Conservation (phyloP, 2,888 invertebrate species). For the Digitonthophagus gazella region DNA sequence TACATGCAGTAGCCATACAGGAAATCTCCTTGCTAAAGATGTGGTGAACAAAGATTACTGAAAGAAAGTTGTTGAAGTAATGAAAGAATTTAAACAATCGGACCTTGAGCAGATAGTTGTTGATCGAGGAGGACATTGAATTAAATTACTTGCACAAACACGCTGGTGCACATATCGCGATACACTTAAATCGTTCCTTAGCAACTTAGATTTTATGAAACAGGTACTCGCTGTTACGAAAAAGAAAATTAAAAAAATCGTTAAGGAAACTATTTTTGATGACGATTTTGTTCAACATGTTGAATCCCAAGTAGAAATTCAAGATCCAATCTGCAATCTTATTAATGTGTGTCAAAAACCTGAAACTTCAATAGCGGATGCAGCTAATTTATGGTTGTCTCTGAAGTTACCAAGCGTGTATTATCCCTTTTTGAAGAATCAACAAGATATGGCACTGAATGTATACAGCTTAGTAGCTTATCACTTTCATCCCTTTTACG, state of each 20-base stretch:
- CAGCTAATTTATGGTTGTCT: constrained; percentile 10
- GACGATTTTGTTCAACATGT: constrained; percentile 6
- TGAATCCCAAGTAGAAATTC: not conserved
- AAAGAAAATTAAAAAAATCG: constrained; percentile 11
- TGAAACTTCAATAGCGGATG: constrained; percentile 14
- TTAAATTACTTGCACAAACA: constrained; percentile 22
- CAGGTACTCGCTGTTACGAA: not conserved
- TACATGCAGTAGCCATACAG: constrained; percentile 30
- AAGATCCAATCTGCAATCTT: constrained; percentile 5
- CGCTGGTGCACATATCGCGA: constrained; percentile 21
- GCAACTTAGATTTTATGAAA: constrained; percentile 10
- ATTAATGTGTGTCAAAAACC: constrained; percentile 13
- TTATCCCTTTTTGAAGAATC: constrained; percentile 8
- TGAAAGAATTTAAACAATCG: constrained; percentile 28
- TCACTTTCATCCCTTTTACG: constrained; percentile 8
- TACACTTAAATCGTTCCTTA: constrained; percentile 12
- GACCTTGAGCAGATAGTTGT: constrained; percentile 27
- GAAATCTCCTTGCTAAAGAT: constrained; percentile 30
- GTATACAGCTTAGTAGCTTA: constrained; percentile 10
- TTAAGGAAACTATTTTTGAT: constrained; percentile 2
- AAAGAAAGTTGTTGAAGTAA: constrained; percentile 13
- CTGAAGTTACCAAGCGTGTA: not conserved
- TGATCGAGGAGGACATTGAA: constrained; percentile 24
- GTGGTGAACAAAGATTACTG: constrained; percentile 21
- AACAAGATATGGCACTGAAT: constrained; percentile 12